These are phyloP conservation scores for Saguinus imperator DNA, from an alignment of 2,113 vertebrate species.

Conservation along the genomic window DNA sequence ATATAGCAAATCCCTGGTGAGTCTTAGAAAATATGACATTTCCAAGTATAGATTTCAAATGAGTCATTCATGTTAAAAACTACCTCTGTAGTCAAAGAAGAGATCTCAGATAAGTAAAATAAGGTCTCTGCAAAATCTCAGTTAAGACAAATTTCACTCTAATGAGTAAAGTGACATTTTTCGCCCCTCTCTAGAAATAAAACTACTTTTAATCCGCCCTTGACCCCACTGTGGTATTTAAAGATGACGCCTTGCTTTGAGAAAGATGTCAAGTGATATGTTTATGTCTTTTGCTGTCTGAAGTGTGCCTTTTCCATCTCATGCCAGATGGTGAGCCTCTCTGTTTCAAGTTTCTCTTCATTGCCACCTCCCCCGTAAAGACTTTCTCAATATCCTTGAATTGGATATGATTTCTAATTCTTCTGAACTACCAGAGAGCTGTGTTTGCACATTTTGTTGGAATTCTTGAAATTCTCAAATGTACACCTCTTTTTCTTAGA, in stretches of 20 bases:
- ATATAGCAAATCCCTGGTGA: constrained; percentile 47
- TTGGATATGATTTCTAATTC: neutral
- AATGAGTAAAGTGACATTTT: neutral
- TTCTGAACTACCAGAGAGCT: neutral
- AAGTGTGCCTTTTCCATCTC: neutral
- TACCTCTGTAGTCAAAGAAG: neutral
- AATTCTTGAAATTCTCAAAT: neutral
- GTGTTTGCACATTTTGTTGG: neutral
- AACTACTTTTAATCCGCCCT: neutral
- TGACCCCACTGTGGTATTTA: neutral
- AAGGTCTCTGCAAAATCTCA: constrained; percentile 13
- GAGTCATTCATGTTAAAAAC: constrained; percentile 38
- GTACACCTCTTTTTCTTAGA: neutral
- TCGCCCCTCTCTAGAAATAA: neutral
- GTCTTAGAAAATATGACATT: constrained; percentile 61
- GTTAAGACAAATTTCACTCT: neutral
- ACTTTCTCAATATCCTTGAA: neutral
- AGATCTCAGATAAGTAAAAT: constrained; percentile 37
- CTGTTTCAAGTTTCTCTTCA: neutral
- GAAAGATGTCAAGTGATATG: neutral
- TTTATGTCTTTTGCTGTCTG: neutral
- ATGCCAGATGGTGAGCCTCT: neutral
- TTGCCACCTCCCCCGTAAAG: neutral
- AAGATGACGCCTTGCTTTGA: neutral
- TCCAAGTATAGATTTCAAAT: constrained; percentile 66